Base-by-base conservation (phyloP, 1,140 invertebrate species). In the Sycobia sp. region DNA sequence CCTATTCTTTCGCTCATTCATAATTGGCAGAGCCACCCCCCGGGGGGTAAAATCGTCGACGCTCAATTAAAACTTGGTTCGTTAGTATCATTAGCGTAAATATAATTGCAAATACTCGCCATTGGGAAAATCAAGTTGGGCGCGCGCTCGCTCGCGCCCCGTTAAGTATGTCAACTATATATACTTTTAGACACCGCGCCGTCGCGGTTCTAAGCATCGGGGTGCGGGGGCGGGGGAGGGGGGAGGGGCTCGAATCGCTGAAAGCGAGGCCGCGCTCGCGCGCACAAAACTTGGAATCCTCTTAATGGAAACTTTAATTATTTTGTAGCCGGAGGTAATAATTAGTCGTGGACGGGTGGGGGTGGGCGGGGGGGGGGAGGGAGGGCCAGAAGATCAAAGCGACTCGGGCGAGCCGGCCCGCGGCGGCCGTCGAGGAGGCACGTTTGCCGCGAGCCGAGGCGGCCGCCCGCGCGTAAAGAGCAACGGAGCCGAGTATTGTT, bases 61-160 rank as follows among this genome's bases (percentile, higher is more conserved):
- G 57, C 46, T 59, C 46, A 59, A 49, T 59, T 59, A 50, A 59
- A 59, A 59, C 57, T 50, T 50, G 46, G 32, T 49, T 59, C 57
- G 57, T 57, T 57, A 59, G 57, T 41, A 41, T 50, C 46, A 50
- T 49, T 50, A 59, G 57, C 23, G 44, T 39, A 50, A 59, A 38
- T 59, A 59, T 46, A 57, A 57, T 57, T 36, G 47, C 43, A 18
- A 20, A 29, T 18, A 41, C 39, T 47, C 41, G 43, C 7, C 55
- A 54, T 39, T 25, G 41, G 20, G n/a, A 46, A 57, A 32, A 56
- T 56, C 41, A 32, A 56, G 4, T 39, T 14, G 11, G 27, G 22
- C 13, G 20, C 14, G 14, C 8, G 32, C 5, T n/a, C 27, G 32
- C n/a, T 9, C 10, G 18, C 16, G 0, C 7, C 11, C 27, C 3